Conservation (phyloP, 2,888 invertebrate genomes). For the Tipula lateralis region DNA sequence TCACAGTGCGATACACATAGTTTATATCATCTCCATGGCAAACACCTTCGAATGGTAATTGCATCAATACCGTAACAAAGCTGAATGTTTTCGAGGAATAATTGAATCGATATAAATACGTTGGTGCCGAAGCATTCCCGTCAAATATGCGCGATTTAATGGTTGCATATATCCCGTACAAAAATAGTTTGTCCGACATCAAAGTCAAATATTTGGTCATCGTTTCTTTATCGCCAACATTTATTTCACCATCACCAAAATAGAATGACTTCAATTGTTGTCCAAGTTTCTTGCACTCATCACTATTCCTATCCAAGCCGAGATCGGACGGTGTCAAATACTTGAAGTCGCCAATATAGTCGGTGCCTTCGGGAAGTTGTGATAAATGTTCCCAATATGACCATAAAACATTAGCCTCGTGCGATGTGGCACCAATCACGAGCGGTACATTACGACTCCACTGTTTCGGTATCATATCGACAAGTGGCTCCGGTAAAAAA, state of each 20-base stretch:
- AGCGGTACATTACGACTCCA: conserved; percentile 46
- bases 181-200: conserved; percentile 46
- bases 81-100: conserved; percentile 46
- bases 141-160: neutral
- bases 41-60: conserved; percentile 44
- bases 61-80: conserved; percentile 44
- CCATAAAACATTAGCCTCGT: conserved; percentile 41
- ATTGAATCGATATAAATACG: no score
- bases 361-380: neutral
- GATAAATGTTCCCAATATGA: neutral
- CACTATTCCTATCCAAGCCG: conserved; percentile 34
- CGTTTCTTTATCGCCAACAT: conserved; percentile 38
- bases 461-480: conserved; percentile 39
- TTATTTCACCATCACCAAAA: neutral
- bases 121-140: conserved; percentile 39
- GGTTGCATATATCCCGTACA: conserved; percentile 45
- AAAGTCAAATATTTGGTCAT: conserved; percentile 41
- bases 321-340: conserved; percentile 41
- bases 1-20: conserved; percentile 42
- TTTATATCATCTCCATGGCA: conserved; percentile 47
- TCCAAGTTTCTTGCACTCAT: neutral
- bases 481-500: conserved; percentile 40
- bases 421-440: conserved; percentile 45
- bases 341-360: neutral
- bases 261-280: neutral